Evolutionary conservation across 1,140 invertebrate genomes (phyloP).

Genomic region (Colletes latitarsis): DNA sequence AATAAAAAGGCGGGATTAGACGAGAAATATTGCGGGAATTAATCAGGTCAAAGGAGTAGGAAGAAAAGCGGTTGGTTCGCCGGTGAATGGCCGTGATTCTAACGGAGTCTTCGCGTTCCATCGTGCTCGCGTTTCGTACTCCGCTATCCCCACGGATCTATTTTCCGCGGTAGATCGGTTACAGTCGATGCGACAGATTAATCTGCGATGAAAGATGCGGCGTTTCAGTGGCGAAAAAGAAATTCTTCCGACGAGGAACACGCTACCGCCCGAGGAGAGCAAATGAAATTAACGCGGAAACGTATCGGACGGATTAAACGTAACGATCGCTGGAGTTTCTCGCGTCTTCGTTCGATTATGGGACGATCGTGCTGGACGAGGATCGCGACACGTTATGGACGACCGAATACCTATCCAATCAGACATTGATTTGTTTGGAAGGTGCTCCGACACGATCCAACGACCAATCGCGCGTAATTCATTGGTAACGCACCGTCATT

Average conservation of each 20-base stretch:
- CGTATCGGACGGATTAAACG: too few relatives aligned
- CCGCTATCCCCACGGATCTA: not conserved
- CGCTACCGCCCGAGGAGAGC: not conserved
- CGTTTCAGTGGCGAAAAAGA: not conserved
- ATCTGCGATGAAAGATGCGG: not conserved
- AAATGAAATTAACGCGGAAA: too few relatives aligned
- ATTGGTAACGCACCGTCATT: too few relatives aligned
- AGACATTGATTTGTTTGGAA: too few relatives aligned
- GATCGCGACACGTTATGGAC: too few relatives aligned
- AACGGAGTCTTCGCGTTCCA: not conserved
- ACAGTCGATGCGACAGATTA: slow-evolving; percentile 2
- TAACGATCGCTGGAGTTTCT: too few relatives aligned
- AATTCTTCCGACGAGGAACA: not conserved
- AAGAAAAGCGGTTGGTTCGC: not conserved
- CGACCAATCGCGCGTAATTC: too few relatives aligned
- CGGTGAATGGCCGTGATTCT: slow-evolving; percentile 1
- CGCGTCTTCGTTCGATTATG: too few relatives aligned
- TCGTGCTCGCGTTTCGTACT: not conserved
- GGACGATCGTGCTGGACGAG: too few relatives aligned
- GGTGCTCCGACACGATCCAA: too few relatives aligned
- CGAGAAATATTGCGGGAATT: slow-evolving; percentile 13
- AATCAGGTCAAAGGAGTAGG: slow-evolving; percentile 7
- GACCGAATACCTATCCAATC: too few relatives aligned
- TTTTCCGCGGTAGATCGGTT: not conserved
- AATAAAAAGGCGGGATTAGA: slow-evolving; percentile 9